Evolutionary conservation across 2,113 vertebrate genomes (phyloP).

Genomic region (Sula dactylatra): DNA sequence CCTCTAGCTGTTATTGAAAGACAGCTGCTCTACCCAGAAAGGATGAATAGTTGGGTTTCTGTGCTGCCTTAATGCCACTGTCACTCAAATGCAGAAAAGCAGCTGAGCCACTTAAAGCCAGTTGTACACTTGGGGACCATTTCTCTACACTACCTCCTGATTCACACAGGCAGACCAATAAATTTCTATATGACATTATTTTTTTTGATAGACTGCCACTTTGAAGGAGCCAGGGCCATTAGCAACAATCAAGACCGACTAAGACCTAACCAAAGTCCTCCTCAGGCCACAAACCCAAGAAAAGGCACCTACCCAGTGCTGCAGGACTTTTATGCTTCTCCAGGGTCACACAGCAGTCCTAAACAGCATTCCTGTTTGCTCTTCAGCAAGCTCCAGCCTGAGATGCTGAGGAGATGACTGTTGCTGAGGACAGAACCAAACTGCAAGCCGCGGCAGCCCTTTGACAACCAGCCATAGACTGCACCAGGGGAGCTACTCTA

Average conservation of each 20-base stretch:
- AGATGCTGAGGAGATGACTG: neutral
- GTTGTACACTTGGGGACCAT: slow-evolving; percentile 31
- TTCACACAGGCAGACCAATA: slow-evolving; percentile 14
- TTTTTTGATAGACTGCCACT: neutral
- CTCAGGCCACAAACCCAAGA: neutral
- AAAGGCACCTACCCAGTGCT: neutral
- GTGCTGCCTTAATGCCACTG: slow-evolving; percentile 64
- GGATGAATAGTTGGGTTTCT: slow-evolving; percentile 57
- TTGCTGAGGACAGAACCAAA: neutral
- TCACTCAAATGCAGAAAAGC: slow-evolving; percentile 62
- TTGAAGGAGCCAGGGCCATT: neutral
- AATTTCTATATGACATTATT: neutral
- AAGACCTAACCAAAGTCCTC: neutral
- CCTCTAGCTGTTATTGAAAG: slow-evolving; percentile 50
- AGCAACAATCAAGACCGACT: neutral
- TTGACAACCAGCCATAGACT: neutral
- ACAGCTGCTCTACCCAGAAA: slow-evolving; percentile 59
- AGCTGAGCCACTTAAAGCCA: slow-evolving; percentile 58
- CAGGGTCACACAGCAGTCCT: neutral
- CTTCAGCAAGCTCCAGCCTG: neutral
- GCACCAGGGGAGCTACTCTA: neutral
- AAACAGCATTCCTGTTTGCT: neutral
- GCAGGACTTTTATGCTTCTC: neutral
- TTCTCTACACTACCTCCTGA: slow-evolving; percentile 15
- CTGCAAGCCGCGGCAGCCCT: neutral